Conservation (phyloP, 2,113 vertebrate genomes). For the Pangasianodon hypophthalmus region DNA sequence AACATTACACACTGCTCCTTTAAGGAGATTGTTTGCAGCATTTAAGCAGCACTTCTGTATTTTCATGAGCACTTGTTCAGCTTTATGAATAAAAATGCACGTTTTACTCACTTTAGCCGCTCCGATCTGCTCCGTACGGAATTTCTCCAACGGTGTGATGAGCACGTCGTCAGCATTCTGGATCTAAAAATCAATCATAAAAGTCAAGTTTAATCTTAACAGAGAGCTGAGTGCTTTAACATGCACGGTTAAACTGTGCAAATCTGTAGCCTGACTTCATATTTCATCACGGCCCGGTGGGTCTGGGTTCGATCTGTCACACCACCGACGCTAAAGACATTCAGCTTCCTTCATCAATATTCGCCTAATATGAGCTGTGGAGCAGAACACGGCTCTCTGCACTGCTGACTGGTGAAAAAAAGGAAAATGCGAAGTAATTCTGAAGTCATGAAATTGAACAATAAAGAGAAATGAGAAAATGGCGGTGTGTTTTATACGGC, state of each 20-base stretch:
- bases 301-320: slow-evolving; percentile 22
- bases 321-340: slow-evolving; percentile 18
- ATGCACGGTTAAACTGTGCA: not conserved
- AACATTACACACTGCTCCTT: not conserved
- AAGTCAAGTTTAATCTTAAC: slow-evolving; percentile 7
- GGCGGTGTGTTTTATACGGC: slow-evolving; percentile 51
- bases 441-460: slow-evolving; percentile 48
- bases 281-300: slow-evolving; percentile 9
- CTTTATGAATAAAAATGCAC: not conserved
- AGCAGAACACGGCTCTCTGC: not conserved
- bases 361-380: slow-evolving; percentile 24
- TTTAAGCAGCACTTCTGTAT: not conserved
- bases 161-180: slow-evolving; percentile 96
- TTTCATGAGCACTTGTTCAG: not conserved
- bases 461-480: slow-evolving; percentile 57
- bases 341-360: slow-evolving; percentile 36
- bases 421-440: slow-evolving; percentile 50
- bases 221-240: slow-evolving; percentile 22
- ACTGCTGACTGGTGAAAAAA: slow-evolving; percentile 7
- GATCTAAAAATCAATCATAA: slow-evolving; percentile 80
- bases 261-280: slow-evolving; percentile 32
- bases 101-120: slow-evolving; percentile 90
- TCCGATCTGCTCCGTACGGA: slow-evolving; percentile 95
- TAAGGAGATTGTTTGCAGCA: not conserved
- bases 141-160: slow-evolving; percentile 94